Base-by-base conservation (phyloP, 1,140 invertebrate genomes). In the Geopemphigus sp. region DNA sequence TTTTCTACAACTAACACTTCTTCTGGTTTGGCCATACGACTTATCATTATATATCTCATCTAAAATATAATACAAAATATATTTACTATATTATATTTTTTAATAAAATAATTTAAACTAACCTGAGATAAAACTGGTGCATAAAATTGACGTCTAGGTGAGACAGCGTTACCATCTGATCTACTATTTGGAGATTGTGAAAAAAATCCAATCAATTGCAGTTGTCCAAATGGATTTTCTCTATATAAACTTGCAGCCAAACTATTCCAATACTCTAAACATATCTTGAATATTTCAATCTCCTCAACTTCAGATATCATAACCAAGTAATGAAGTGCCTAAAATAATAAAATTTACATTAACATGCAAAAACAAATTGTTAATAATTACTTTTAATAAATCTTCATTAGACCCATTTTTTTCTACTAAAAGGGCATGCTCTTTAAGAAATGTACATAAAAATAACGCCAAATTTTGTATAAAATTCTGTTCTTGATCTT, bases 1-100 rank as follows among this genome's bases (percentile, higher is more conserved):
- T 99, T 99, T 87, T 99, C 98, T n/a, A 99, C 98, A 76, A 99
- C 96, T n/a, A 99, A 88, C 10, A 99, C 98, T 88, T 99, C 98
- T 87, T 99, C 98, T 0, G 98, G 98, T 86, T 99, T 99, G 0
- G 98, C 98, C 98, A 99, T 99, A 83, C 97, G 90, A 61, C 95
- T 97, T 76, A 99, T 99, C 97, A 99, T 99, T 29, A 98, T 97
- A 83, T 95, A 94, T n/a, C 98, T 57, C 74, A 78, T 78, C 74
- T 78, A 63, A n/a, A n/a, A 47, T 59, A 11, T 14, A 73, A 56
- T 64, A 66, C 15, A 63, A 19, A 15, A 63, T 29, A 32, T 32
- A 63, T 66, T 22, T 66, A 24, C n/a, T 22, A 68, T 47, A 45
- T 54, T 1, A 45, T 17, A 26, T 50, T 47, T 15, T 1, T 66